Evolutionary conservation across 1,140 invertebrate species (phyloP).

Genomic region (Stegodyphus mimosarum): DNA sequence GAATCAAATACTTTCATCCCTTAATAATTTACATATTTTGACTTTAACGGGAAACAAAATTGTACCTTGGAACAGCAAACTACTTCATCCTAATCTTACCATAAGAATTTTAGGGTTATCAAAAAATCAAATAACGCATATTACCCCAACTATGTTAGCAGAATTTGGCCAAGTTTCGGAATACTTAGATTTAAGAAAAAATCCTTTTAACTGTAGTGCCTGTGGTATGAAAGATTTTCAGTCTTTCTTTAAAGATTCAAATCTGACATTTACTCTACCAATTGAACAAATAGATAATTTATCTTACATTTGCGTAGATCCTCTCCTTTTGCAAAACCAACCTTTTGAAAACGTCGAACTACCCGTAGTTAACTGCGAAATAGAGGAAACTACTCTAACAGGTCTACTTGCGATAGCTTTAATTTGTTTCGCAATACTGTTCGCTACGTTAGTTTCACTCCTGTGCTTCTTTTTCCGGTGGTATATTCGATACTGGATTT

Average conservation of each 20-base stretch:
- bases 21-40: constrained; percentile 66
- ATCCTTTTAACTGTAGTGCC: constrained; percentile 71
- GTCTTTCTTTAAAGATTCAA: constrained; percentile 4
- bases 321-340: constrained; percentile 59
- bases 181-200: constrained; percentile 70
- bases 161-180: constrained; percentile 70
- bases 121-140: constrained; percentile 72
- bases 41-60: constrained; percentile 54
- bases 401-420: constrained; percentile 65
- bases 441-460: constrained; percentile 65
- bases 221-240: constrained; percentile 53
- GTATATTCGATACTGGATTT: constrained; percentile 73
- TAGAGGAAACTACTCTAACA: constrained; percentile 66
- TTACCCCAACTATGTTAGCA: constrained; percentile 71
- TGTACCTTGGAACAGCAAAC: constrained; percentile 20
- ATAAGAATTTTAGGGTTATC: constrained; percentile 63
- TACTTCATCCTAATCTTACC: not conserved
- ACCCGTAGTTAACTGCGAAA: constrained; percentile 33
- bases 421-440: constrained; percentile 67
- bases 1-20: constrained; percentile 68
- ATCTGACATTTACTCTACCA: not conserved
- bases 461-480: constrained; percentile 66
- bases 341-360: constrained; percentile 9
- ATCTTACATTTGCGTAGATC: constrained; percentile 67
- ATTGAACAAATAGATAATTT: constrained; percentile 63